Conservation (phyloP, 2,797 vertebrate genomes). For the Tadarida brasiliensis region DNA sequence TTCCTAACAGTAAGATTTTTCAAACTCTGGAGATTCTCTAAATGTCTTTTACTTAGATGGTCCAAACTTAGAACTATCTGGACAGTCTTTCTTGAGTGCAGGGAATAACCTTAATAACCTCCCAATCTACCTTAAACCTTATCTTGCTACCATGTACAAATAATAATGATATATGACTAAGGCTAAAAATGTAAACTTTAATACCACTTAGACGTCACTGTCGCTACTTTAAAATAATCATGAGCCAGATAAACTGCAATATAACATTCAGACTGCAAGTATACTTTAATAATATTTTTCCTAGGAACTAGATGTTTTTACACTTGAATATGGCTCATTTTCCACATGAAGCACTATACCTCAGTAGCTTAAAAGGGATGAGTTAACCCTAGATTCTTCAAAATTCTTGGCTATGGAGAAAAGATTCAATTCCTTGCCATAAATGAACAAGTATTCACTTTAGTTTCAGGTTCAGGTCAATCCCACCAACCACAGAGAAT, state of each 20-base stretch:
- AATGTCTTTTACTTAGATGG: conserved; percentile 15
- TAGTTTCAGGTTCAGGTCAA: conserved; percentile 43
- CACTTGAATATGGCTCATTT: not conserved
- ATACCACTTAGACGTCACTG: not conserved
- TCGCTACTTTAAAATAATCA: conserved; percentile 20
- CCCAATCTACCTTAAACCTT: not conserved
- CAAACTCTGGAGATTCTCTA: conserved; percentile 30
- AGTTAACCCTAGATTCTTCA: conserved; percentile 5
- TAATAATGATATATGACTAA: conserved; percentile 45
- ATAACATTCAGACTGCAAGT: not conserved
- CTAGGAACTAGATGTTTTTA: not conserved
- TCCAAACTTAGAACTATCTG: conserved; percentile 5
- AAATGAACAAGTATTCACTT: conserved; percentile 19
- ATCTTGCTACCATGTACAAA: not conserved
- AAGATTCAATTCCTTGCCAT: conserved; percentile 25
- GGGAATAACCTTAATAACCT: conserved; percentile 17
- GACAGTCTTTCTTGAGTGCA: not conserved
- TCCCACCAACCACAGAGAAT: not conserved
- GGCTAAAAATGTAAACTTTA: conserved; percentile 44
- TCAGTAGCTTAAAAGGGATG: not conserved
- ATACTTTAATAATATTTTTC: not conserved
- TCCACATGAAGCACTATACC: not conserved
- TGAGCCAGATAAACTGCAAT: not conserved
- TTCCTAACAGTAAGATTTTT: conserved; percentile 38
- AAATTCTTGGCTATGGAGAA: not conserved